A percentile compares a stretch with the other conserved stretches of the same genome.
phyloP scores from a whole-genome alignment of 2,888 invertebrate genomes.

The Agrenia bidenticulata region DNA sequence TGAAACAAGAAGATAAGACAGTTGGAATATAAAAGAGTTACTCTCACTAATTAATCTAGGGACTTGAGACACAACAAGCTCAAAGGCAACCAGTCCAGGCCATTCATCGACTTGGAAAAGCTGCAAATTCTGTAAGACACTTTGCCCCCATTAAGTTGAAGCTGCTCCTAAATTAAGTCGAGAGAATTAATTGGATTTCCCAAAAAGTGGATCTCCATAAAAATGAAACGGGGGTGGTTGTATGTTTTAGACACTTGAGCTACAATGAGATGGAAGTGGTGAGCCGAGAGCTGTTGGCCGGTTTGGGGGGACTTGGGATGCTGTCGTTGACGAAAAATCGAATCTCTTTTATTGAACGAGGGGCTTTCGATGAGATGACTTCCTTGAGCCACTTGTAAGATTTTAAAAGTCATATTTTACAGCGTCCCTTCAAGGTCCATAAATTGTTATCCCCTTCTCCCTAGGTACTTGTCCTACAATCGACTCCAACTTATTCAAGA shows the following conservation, averaged over 20 bases:
- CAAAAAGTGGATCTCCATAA: neutral
- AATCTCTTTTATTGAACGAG: conserved; percentile 56
- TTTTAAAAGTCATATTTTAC: neutral
- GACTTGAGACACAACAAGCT: conserved; percentile 61
- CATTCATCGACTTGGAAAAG: conserved; percentile 56
- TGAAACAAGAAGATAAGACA: neutral
- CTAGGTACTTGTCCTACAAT: conserved; percentile 62
- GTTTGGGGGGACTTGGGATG: conserved; percentile 56
- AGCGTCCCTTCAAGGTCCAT: too few relatives aligned
- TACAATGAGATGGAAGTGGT: conserved; percentile 40
- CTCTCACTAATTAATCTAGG: too few relatives aligned
- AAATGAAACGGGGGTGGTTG: too few relatives aligned
- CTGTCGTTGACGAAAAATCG: conserved; percentile 60
- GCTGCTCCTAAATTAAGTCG: too few relatives aligned
- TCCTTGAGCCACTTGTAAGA: conserved; percentile 59
- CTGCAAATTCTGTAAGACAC: conserved; percentile 60
- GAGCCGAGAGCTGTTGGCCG: conserved; percentile 55
- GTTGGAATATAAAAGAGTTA: neutral
- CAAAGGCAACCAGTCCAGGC: conserved; percentile 56
- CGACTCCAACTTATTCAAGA: conserved; percentile 57
- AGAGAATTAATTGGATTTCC: neutral
- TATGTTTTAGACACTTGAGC: conserved; percentile 42
- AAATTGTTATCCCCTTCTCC: too few relatives aligned
- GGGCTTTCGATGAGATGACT: conserved; percentile 57
- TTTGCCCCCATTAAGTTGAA: conserved; percentile 3